These are phyloP conservation scores for Acronicta aceris DNA, from an alignment of 2,888 invertebrate genomes.

Conservation along the genomic window DNA sequence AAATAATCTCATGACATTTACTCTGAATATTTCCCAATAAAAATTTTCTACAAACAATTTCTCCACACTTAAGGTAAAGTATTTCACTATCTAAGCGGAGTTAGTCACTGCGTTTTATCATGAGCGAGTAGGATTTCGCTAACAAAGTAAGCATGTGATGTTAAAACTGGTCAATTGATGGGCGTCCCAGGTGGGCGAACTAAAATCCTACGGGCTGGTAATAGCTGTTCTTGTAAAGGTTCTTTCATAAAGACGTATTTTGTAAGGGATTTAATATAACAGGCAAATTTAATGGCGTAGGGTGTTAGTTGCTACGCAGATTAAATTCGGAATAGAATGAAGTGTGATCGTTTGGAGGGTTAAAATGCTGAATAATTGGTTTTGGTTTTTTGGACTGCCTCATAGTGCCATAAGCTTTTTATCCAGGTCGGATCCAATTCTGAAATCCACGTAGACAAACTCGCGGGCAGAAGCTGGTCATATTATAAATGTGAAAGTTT, in stretches of 20 bases:
- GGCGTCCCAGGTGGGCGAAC: conserved; percentile 65
- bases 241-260: conserved; percentile 40
- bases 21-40: no score
- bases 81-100: conserved; percentile 27
- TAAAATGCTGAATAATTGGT: not conserved
- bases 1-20: no score
- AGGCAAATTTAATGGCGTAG: conserved; percentile 18
- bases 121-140: conserved; percentile 29
- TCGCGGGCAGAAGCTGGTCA: no score
- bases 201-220: conserved; percentile 59
- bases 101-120: conserved; percentile 52
- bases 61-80: not conserved
- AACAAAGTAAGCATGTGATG: conserved; percentile 66
- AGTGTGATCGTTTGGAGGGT: conserved; percentile 7
- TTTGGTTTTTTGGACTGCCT: not conserved
- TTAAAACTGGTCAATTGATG: conserved; percentile 72
- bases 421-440: no score
- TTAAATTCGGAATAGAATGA: conserved; percentile 19
- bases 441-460: no score
- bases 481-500: no score
- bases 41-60: not conserved
- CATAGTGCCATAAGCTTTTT: no score
- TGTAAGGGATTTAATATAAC: conserved; percentile 8
- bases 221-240: conserved; percentile 51
- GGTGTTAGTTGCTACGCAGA: not conserved